These are phyloP conservation scores for Lates japonicus DNA, from an alignment of 2,797 vertebrate genomes.

Conservation along the genomic window DNA sequence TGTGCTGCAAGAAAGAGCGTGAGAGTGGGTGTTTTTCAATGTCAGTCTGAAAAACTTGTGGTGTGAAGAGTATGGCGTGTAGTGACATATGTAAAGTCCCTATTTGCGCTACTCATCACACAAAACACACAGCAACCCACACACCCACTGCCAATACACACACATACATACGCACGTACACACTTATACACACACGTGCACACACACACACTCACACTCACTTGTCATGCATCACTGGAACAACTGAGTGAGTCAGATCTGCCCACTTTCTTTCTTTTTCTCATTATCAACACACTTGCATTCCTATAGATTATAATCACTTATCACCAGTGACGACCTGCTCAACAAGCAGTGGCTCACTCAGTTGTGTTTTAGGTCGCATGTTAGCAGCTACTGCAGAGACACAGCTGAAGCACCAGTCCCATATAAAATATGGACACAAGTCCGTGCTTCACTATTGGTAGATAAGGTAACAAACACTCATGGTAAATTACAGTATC, in stretches of 20 bases:
- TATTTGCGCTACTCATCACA: neutral
- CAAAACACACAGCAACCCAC: constrained; percentile 11
- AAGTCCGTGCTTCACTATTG: neutral
- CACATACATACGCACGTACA: neutral
- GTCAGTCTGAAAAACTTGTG: neutral
- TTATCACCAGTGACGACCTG: constrained; percentile 29
- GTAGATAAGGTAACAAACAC: neutral
- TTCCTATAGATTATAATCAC: constrained; percentile 56
- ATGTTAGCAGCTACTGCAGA: constrained; percentile 1
- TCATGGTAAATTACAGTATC: neutral
- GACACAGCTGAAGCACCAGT: neutral
- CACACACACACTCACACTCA: constrained; percentile 4
- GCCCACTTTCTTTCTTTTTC: constrained; percentile 18
- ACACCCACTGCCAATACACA: constrained; percentile 15
- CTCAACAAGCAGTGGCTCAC: constrained; percentile 21
- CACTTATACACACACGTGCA: constrained; percentile 10
- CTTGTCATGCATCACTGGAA: constrained; percentile 15
- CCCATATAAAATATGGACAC: neutral
- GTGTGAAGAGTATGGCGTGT: neutral
- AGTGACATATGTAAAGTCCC: constrained; percentile 24
- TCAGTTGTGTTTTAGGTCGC: constrained; percentile 3
- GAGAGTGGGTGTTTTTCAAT: too few species aligned
- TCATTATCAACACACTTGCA: constrained; percentile 47
- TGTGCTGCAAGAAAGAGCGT: neutral
- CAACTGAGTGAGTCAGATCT: constrained; percentile 32